Conservation (phyloP, 2,797 vertebrate genomes). For the Remorina albescens region DNA sequence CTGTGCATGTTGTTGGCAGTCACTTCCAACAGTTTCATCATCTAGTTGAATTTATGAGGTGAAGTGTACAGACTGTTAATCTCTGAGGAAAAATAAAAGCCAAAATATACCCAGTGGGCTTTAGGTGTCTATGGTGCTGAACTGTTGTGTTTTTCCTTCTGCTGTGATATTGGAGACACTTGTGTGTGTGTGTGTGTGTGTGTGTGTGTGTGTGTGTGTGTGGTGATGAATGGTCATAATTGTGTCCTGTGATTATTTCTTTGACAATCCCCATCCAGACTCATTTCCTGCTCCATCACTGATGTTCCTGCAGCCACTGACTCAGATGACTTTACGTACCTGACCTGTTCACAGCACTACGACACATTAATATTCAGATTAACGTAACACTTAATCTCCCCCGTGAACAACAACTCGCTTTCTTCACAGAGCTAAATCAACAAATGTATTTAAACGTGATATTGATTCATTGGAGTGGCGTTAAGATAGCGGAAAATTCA, state of each 20-base stretch:
- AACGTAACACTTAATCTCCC: background rate
- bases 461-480: slow-evolving; percentile 43
- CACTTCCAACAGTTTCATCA: too few relatives aligned
- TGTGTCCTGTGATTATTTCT: background rate
- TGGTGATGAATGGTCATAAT: background rate
- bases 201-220: too few relatives aligned
- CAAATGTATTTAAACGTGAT: slow-evolving; percentile 18
- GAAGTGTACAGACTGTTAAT: background rate
- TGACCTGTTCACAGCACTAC: background rate
- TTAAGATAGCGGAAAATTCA: slow-evolving; percentile 61
- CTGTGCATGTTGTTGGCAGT: too few relatives aligned
- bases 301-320: background rate
- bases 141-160: background rate
- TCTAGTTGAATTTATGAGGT: too few relatives aligned
- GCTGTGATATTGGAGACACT: background rate
- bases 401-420: background rate
- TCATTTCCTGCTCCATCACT: background rate
- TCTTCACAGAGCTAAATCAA: too few relatives aligned
- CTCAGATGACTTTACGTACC: too few relatives aligned
- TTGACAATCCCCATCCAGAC: background rate
- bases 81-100: background rate
- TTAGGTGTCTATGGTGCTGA: background rate
- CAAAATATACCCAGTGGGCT: slow-evolving; percentile 4
- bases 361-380: background rate
- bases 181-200: background rate